A percentile compares a stretch with the other conserved stretches of the same genome.
These are phyloP conservation scores for Tetragnatha versicolor DNA, from an alignment of 1,140 invertebrate species.

Conservation along the genomic window DNA sequence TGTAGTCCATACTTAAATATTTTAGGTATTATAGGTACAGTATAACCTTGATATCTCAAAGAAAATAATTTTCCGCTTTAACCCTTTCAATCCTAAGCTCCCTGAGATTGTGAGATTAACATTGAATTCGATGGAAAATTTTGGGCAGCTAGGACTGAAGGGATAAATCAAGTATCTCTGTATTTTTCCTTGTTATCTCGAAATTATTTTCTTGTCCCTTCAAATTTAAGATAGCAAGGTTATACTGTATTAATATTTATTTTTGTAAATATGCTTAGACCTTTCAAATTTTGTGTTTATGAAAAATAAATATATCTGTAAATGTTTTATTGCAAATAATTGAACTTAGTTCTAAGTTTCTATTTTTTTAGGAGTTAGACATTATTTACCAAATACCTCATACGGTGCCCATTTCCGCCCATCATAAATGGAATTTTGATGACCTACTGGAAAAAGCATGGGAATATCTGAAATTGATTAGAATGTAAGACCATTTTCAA, in stretches of 20 bases:
- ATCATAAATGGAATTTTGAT: slow-evolving; percentile 99
- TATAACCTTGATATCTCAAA: too few relatives aligned
- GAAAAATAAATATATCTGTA: not conserved
- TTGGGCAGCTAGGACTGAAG: too few relatives aligned
- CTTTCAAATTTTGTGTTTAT: not conserved
- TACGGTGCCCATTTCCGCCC: slow-evolving; percentile 98
- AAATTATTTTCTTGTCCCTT: too few relatives aligned
- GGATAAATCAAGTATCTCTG: too few relatives aligned
- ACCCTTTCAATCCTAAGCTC: too few relatives aligned
- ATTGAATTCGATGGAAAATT: too few relatives aligned
- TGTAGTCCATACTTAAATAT: too few relatives aligned
- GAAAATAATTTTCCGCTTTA: too few relatives aligned
- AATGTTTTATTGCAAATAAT: not conserved
- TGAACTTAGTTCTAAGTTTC: not conserved
- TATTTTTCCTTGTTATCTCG: too few relatives aligned
- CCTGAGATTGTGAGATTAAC: too few relatives aligned
- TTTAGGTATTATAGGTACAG: too few relatives aligned
- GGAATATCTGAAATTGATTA: slow-evolving; percentile 93
- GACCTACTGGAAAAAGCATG: slow-evolving; percentile 99
- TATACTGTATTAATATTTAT: not conserved
- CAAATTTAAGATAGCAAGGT: too few relatives aligned
- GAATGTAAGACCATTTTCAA: slow-evolving; percentile 78
- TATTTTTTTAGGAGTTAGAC: slow-evolving; percentile 86
- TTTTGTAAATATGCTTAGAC: not conserved
- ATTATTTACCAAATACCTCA: slow-evolving; percentile 99